Evolutionary conservation across 2,113 vertebrate species (phyloP).

Genomic region (Tupaia tana): DNA sequence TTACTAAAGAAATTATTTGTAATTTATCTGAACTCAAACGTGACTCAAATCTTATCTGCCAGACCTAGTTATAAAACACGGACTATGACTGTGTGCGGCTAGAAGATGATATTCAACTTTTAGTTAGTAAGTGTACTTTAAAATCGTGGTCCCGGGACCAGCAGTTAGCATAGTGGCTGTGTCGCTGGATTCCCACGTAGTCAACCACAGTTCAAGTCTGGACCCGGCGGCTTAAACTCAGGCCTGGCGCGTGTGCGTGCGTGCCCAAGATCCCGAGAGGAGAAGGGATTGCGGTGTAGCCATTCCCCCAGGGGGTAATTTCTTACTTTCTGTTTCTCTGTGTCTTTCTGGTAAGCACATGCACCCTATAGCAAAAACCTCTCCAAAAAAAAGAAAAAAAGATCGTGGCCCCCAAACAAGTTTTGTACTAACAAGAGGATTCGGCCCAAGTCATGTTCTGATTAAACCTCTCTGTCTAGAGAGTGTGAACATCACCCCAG

Average conservation of each 20-base stretch:
- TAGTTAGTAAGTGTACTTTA: background rate
- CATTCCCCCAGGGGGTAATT: too few species aligned
- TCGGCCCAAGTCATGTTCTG: background rate
- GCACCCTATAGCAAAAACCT: too few species aligned
- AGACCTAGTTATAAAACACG: background rate
- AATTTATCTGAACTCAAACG: conserved; percentile 4
- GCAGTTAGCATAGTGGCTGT: too few species aligned
- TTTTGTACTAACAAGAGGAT: background rate
- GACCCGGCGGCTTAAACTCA: too few species aligned
- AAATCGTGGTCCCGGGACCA: background rate
- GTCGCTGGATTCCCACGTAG: too few species aligned
- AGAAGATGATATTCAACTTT: background rate
- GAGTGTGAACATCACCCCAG: background rate
- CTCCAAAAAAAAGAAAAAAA: too few species aligned
- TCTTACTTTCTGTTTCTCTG: too few species aligned
- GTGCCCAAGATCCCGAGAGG: too few species aligned
- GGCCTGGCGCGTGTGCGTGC: too few species aligned
- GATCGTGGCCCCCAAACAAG: background rate
- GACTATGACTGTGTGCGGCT: background rate
- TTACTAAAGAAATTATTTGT: background rate
- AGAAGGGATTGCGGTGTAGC: too few species aligned
- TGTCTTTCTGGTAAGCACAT: too few species aligned
- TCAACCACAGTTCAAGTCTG: too few species aligned
- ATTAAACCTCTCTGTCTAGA: background rate
- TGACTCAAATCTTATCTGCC: background rate